Conservation (phyloP, 2,888 invertebrate genomes). For the Fragum sueziense region DNA sequence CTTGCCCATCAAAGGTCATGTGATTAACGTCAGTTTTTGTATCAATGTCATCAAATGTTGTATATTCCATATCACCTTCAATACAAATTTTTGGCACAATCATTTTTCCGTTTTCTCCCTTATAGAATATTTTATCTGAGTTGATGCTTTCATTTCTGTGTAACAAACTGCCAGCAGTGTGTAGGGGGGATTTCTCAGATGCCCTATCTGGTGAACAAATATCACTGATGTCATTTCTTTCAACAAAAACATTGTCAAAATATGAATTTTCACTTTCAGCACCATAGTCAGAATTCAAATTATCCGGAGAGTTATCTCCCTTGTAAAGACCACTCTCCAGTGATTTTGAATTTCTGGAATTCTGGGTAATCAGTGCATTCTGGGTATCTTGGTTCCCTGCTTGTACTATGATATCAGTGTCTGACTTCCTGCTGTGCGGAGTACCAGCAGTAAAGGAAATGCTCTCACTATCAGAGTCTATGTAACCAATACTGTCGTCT, state of each 20-base stretch:
- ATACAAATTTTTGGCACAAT: conserved; percentile 58
- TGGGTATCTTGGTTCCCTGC: background rate
- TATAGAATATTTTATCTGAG: conserved; percentile 37
- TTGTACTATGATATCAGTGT: conserved; percentile 33
- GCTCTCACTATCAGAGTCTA: conserved; percentile 62
- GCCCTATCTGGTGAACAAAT: background rate
- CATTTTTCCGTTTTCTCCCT: conserved; percentile 52
- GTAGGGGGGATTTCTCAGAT: background rate
- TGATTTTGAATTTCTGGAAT: conserved; percentile 8
- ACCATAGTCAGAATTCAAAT: background rate
- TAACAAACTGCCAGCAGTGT: background rate
- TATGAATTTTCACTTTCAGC: background rate
- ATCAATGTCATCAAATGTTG: conserved; percentile 51
- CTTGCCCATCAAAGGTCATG: background rate
- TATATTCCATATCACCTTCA: conserved; percentile 44
- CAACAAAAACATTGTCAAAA: background rate
- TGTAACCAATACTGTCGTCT: conserved; percentile 50
- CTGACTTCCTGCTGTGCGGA: conserved; percentile 11
- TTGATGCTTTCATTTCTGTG: background rate
- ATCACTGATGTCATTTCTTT: background rate
- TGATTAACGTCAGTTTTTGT: background rate
- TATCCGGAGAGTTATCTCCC: background rate
- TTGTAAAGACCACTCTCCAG: background rate
- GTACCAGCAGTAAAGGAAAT: conserved; percentile 19
- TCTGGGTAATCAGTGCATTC: conserved; percentile 9